These are phyloP conservation scores for Nemoura dubitans DNA, from an alignment of 2,888 invertebrate genomes.

Conservation along the genomic window DNA sequence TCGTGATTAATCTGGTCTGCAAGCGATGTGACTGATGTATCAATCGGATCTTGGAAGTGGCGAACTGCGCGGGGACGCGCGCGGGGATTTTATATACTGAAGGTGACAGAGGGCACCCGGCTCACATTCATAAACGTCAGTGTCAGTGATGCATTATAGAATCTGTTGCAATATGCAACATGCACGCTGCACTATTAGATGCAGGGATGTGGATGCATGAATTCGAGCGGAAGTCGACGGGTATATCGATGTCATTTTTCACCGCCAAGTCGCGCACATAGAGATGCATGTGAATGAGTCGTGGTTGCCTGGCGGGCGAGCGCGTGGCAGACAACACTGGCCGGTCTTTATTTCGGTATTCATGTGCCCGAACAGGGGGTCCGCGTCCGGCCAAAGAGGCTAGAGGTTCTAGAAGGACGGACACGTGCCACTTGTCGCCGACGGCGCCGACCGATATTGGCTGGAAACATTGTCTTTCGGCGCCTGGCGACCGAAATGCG, in stretches of 20 bases:
- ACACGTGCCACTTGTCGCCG: too few relatives aligned
- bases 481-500: too few relatives aligned
- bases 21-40: neutral
- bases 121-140: neutral
- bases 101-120: neutral
- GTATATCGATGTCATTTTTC: neutral
- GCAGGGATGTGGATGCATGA: neutral
- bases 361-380: too few relatives aligned
- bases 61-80: neutral
- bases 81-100: too few relatives aligned
- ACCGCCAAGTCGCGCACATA: neutral
- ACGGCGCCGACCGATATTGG: too few relatives aligned
- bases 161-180: neutral
- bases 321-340: neutral
- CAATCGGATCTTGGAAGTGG: neutral
- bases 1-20: too few relatives aligned
- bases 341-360: neutral
- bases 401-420: too few relatives aligned
- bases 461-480: too few relatives aligned
- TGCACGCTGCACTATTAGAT: too few relatives aligned
- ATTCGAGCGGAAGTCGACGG: neutral
- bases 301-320: neutral
- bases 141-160: neutral
- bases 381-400: too few relatives aligned
- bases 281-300: neutral